Base-by-base conservation (phyloP, 2,888 invertebrate species). In the Eupithecia vulgata region DNA sequence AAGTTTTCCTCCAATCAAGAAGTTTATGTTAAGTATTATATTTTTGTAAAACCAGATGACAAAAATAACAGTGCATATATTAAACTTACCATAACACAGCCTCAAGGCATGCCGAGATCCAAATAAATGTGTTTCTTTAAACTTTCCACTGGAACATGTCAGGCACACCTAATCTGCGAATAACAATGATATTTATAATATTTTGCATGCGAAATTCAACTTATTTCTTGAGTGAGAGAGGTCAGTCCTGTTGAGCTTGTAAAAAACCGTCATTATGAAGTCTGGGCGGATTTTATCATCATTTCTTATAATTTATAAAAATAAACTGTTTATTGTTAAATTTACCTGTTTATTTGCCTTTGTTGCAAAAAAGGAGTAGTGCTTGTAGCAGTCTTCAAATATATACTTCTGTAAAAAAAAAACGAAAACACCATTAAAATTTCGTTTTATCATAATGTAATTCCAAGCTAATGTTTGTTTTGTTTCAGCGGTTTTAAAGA, bases 221-320 rank as follows among this genome's bases (percentile, higher is more conserved):
- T 17, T 0, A 42, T 57, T 71, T 30, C 5, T 17, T 10, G 62
- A 25, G 65, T 6, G 13, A 67, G 13, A 65, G 40, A 68, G 69
- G 45, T 90, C 90, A 90, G 90, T 86, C 90, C 90, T 90, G 90
- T 90, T 90, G 90, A 90, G 89, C 90, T 90, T 90, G 85, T 87
- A 75, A 61, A 77, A 76, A 83, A 84, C 84, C 81, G 67, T 85
- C 85, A 84, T 70, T 72, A 79, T 80, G 74, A 81, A 80, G 80
- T 86, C 84, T 82, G 81, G 84, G 77, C 78, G 77, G 79, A 79
- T 77, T 74, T 83, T 84, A 81, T 85, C 86, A 86, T 86, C 86
- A 86, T 82, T 48, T 67, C 1, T 25, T 66, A n/a, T 40, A 12
- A n/a, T 71, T 37, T n/a, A 40, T 40, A 37, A n/a, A 25, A 64